A percentile compares a stretch with the other conserved stretches of the same genome.
These are phyloP conservation scores for Lepus oiostolus DNA, from an alignment of 2,797 vertebrate genomes.

Conservation along the genomic window DNA sequence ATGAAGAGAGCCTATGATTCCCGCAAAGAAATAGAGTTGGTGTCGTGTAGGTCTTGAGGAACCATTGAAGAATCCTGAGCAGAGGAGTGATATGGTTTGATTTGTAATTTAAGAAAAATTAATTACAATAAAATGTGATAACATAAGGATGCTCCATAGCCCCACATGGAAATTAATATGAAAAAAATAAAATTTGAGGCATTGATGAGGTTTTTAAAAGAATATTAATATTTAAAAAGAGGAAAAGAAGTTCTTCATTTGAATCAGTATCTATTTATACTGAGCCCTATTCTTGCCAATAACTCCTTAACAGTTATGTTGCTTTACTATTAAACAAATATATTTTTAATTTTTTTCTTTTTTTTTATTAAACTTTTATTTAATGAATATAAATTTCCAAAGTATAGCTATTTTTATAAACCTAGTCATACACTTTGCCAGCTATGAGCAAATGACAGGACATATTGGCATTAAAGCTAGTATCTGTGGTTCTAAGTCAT, in stretches of 20 bases:
- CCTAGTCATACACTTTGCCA: neutral
- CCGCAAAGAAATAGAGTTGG: neutral
- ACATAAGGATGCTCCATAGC: neutral
- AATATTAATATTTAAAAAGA: neutral
- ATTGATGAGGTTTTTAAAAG: neutral
- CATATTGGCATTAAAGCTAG: neutral
- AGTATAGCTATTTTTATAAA: neutral
- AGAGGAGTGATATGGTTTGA: neutral
- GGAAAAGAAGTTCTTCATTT: neutral
- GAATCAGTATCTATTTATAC: neutral
- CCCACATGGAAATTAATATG: neutral
- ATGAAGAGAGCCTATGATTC: neutral
- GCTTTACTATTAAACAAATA: slow-evolving; percentile 28
- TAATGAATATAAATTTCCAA: too few relatives aligned
- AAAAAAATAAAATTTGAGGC: neutral
- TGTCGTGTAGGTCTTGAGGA: neutral
- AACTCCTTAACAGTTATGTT: neutral
- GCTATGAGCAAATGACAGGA: neutral
- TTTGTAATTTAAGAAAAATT: slow-evolving; percentile 6
- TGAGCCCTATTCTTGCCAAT: neutral
- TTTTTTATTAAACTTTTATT: too few relatives aligned
- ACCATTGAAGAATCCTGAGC: neutral
- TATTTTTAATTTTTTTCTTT: too few relatives aligned
- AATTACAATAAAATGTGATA: neutral
- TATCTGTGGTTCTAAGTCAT: neutral